Percentiles rank a stretch among this genome's conserved stretches.
phyloP scores from a whole-genome alignment of 2,888 invertebrate genomes.

The Muschampia plurimacula region DNA sequence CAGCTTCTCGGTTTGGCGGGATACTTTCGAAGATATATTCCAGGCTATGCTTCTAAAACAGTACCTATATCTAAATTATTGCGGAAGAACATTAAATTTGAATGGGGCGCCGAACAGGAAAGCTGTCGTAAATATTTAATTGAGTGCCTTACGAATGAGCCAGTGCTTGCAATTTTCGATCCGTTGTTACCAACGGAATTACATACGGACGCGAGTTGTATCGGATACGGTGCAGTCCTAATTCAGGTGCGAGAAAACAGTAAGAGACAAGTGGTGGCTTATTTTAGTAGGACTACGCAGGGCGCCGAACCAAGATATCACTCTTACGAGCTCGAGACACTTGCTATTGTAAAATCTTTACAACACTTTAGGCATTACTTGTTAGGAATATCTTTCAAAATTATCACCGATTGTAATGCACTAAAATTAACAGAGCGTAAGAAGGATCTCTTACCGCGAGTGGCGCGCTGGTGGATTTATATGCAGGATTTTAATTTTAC shows the following conservation, averaged over 20 bases:
- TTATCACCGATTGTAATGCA: slow-evolving; percentile 34
- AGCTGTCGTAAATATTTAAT: background rate
- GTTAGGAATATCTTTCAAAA: background rate
- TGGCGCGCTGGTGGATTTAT: slow-evolving; percentile 54
- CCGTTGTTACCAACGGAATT: background rate
- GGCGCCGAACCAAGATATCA: background rate
- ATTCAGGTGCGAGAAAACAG: background rate
- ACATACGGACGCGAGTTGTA: background rate
- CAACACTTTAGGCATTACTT: background rate
- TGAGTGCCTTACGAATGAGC: background rate
- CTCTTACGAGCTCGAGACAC: background rate
- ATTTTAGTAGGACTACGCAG: background rate
- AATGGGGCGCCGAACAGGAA: slow-evolving; percentile 3
- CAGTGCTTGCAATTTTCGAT: background rate
- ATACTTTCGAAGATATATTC: background rate
- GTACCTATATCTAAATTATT: background rate
- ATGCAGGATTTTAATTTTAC: slow-evolving; percentile 47
- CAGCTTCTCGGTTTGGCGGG: background rate
- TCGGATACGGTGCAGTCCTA: background rate
- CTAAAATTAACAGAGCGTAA: slow-evolving; percentile 49
- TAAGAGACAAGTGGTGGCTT: background rate
- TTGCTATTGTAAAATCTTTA: background rate
- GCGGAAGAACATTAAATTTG: background rate
- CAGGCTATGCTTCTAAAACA: background rate
- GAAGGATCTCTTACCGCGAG: slow-evolving; percentile 49